Percentiles rank a stretch among this genome's conserved stretches.
phyloP scores from a whole-genome alignment of 2,113 vertebrate species.

The Falco punctatus region DNA sequence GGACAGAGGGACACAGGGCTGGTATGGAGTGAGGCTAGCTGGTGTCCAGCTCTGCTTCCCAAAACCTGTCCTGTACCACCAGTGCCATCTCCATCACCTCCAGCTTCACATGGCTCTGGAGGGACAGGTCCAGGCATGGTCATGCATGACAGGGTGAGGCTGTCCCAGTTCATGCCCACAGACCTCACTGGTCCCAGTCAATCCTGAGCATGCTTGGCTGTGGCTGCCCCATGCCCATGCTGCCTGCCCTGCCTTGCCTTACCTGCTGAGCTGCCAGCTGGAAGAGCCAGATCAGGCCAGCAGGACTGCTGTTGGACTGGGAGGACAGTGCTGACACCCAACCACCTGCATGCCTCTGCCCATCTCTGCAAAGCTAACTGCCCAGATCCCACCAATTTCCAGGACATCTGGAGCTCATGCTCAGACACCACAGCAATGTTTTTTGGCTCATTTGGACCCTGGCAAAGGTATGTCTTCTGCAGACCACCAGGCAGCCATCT shows the following conservation, averaged over 20 bases:
- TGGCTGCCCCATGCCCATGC: neutral
- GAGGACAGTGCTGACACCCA: neutral
- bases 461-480: neutral
- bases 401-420: neutral
- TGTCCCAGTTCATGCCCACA: neutral
- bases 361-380: accelerated
- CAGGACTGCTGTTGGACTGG: neutral
- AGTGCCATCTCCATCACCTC: neutral
- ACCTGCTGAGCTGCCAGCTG: neutral
- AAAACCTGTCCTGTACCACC: neutral
- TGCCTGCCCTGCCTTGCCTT: neutral
- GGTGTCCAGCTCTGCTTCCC: neutral
- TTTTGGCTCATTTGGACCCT: accelerated
- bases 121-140: accelerated
- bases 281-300: neutral
- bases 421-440: accelerated
- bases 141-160: accelerated
- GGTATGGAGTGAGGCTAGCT: accelerated
- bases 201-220: neutral
- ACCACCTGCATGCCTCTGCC: neutral
- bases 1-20: neutral
- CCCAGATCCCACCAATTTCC: accelerated
- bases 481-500: neutral
- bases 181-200: neutral
- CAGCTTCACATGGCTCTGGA: neutral